Evolutionary conservation across 2,797 vertebrate species (phyloP).

Genomic region (Thripadectes ignobilis): DNA sequence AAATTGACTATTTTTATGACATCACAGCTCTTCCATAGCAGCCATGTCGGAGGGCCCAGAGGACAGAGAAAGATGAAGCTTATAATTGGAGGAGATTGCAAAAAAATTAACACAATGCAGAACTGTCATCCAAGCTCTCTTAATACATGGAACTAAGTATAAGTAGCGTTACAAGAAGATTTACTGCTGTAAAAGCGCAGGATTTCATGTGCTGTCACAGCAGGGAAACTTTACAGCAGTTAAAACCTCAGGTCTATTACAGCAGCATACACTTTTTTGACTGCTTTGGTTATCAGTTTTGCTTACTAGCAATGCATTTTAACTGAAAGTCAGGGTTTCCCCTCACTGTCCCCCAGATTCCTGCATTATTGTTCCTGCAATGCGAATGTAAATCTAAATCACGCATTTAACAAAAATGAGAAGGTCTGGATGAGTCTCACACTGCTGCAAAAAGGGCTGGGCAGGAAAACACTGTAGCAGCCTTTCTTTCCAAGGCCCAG

Average conservation of each 20-base stretch:
- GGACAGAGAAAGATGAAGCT: not conserved
- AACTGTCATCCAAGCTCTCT: not conserved
- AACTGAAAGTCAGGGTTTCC: not conserved
- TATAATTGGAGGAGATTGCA: not conserved
- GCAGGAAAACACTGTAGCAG: not conserved
- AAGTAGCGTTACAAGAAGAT: not conserved
- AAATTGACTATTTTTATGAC: not conserved
- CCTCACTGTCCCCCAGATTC: not conserved
- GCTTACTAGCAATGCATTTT: not conserved
- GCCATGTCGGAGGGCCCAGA: not conserved
- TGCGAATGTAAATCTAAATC: not conserved
- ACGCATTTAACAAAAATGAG: not conserved
- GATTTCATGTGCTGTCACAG: not conserved
- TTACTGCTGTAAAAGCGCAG: slow-evolving; percentile 23
- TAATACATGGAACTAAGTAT: not conserved
- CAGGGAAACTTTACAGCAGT: not conserved
- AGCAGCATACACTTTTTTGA: not conserved
- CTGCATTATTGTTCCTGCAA: not conserved
- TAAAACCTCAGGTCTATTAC: not conserved
- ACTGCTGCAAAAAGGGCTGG: not conserved
- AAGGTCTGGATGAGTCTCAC: not conserved
- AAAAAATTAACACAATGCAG: not conserved
- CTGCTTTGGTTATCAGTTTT: not conserved
- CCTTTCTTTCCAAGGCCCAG: not conserved
- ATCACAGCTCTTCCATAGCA: not conserved